Conservation (phyloP, 1,140 invertebrate species). For the Cylas formicarius region DNA sequence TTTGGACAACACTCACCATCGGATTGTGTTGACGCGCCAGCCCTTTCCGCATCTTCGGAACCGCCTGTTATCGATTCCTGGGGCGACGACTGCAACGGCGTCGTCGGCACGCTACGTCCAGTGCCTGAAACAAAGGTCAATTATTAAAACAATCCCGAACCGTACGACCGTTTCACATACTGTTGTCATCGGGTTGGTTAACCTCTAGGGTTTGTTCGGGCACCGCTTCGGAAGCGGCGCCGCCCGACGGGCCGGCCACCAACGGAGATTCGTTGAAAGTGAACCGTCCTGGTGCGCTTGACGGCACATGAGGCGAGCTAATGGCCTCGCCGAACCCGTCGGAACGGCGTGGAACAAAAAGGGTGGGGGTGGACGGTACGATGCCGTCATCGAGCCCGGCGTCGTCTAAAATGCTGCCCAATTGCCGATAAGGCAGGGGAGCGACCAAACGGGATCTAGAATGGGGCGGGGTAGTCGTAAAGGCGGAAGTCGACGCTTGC, state of each 20-base stretch:
- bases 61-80: conserved; percentile 40
- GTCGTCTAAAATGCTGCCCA: conserved; percentile 48
- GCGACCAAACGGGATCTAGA: conserved; percentile 34
- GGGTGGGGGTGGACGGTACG: conserved; percentile 82
- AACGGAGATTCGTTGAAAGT: conserved; percentile 57
- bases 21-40: conserved; percentile 28
- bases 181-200: conserved; percentile 33
- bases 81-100: conserved; percentile 64
- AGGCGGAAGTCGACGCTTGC: conserved; percentile 45
- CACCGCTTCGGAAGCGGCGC: conserved; percentile 30
- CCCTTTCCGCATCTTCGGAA: conserved; percentile 30
- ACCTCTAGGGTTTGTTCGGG: conserved; percentile 38
- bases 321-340: conserved; percentile 90
- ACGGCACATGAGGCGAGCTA: conserved; percentile 74
- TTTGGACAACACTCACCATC: conserved; percentile 39
- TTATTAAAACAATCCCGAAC: conserved; percentile 24
- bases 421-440: conserved; percentile 28
- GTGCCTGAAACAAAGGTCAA: conserved; percentile 42
- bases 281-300: conserved; percentile 57
- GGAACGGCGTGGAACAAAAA: conserved; percentile 72
- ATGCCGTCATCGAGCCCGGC: conserved; percentile 79
- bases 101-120: conserved; percentile 63
- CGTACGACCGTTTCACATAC: conserved; percentile 22
- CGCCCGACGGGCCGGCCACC: conserved; percentile 1
- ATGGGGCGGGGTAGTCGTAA: conserved; percentile 36